phyloP scores from a whole-genome alignment of 2,113 vertebrate genomes.

The Galeopterus variegatus region DNA sequence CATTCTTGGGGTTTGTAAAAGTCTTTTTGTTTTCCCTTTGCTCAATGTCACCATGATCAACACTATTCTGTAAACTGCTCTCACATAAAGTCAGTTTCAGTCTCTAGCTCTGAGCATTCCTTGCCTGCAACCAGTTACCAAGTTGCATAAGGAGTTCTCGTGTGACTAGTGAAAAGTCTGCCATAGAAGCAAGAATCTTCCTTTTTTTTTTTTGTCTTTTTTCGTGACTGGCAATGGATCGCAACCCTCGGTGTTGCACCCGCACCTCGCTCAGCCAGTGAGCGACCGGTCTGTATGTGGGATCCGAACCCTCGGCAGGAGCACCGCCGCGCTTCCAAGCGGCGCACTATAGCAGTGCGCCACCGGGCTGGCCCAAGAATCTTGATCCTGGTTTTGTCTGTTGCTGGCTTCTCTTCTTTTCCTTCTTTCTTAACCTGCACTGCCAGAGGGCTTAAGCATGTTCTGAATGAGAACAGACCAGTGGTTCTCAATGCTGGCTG shows the following conservation, averaged over 20 bases:
- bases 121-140: background rate
- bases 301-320: too few species aligned
- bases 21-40: background rate
- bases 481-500: background rate
- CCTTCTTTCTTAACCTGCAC: background rate
- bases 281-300: too few species aligned
- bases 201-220: too few species aligned
- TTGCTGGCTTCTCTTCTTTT: background rate
- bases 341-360: too few species aligned
- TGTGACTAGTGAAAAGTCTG: background rate
- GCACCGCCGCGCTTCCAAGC: too few species aligned
- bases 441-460: background rate
- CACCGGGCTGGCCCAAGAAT: too few species aligned
- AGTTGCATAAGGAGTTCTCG: background rate
- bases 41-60: background rate
- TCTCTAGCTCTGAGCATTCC: background rate
- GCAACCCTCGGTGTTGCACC: too few species aligned
- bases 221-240: too few species aligned
- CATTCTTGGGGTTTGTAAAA: background rate
- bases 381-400: background rate
- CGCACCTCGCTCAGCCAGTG: too few species aligned
- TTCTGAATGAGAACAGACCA: background rate
- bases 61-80: background rate
- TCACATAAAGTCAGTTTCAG: background rate
- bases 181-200: background rate